Evolutionary conservation across 2,888 invertebrate species (phyloP).

Genomic region (Syrista parreyssii): DNA sequence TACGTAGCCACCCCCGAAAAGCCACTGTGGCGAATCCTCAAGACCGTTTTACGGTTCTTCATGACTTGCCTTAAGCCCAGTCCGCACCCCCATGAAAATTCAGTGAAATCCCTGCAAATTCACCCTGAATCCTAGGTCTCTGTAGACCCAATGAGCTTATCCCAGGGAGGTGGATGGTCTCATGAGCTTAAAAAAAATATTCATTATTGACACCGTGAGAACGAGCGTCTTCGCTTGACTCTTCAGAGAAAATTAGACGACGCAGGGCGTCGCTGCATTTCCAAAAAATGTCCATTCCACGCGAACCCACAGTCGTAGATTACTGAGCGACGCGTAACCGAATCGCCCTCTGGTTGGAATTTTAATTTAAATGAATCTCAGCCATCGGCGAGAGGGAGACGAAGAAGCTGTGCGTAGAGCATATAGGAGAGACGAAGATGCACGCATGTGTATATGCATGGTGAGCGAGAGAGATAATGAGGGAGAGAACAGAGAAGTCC

Average conservation of each 20-base stretch:
- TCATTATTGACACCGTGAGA: background rate
- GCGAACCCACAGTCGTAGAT: background rate
- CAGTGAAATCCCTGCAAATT: background rate
- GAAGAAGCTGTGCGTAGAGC: background rate
- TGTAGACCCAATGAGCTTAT: background rate
- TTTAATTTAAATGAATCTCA: background rate
- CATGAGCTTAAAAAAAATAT: background rate
- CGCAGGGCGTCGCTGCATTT: background rate
- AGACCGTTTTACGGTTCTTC: background rate
- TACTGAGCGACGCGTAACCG: background rate
- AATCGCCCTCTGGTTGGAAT: background rate
- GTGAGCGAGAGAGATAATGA: background rate
- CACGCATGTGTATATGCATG: background rate
- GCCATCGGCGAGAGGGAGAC: background rate
- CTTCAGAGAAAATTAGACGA: background rate
- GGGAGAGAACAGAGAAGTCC: background rate
- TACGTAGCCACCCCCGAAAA: slow-evolving; percentile 43
- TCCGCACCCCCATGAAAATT: background rate
- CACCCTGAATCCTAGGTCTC: background rate
- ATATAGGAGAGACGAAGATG: background rate
- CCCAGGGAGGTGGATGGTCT: background rate
- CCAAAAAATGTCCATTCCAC: background rate
- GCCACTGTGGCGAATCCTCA: slow-evolving; percentile 38
- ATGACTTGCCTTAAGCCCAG: background rate
- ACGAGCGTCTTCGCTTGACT: background rate